Evolutionary conservation across 2,113 vertebrate genomes (phyloP).

Genomic region (Cyprinodon brontotheroides): DNA sequence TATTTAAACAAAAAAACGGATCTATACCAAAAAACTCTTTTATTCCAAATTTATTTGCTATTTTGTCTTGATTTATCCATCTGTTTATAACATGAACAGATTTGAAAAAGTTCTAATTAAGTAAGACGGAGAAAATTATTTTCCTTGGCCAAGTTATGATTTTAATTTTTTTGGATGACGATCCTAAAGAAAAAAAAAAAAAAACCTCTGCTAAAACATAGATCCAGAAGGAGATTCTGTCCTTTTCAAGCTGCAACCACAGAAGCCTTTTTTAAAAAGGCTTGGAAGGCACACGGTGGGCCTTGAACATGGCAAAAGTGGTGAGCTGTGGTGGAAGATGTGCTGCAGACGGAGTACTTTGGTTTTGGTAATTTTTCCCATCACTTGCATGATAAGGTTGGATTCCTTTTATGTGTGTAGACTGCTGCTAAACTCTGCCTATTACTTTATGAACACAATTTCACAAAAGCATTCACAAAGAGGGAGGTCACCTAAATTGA

Average conservation of each 20-base stretch:
- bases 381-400: neutral
- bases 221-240: conserved; percentile 14
- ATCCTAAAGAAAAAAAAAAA: neutral
- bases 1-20: neutral
- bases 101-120: neutral
- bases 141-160: neutral
- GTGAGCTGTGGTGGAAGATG: neutral
- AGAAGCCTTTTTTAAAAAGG: conserved; percentile 7
- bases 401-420: neutral
- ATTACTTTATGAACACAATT: conserved; percentile 4
- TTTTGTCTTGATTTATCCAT: neutral
- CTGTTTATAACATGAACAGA: neutral
- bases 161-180: neutral
- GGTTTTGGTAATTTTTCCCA: neutral
- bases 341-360: neutral
- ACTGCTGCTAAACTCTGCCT: neutral
- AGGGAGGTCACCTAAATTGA: neutral
- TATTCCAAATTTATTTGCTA: too few relatives aligned
- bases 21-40: neutral
- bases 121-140: neutral
- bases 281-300: conserved; percentile 5
- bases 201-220: neutral
- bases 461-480: conserved; percentile 12
- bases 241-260: conserved; percentile 10
- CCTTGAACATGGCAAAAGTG: neutral